These are phyloP conservation scores for Mus caroli DNA, from an alignment of 2,797 vertebrate species.

Conservation along the genomic window DNA sequence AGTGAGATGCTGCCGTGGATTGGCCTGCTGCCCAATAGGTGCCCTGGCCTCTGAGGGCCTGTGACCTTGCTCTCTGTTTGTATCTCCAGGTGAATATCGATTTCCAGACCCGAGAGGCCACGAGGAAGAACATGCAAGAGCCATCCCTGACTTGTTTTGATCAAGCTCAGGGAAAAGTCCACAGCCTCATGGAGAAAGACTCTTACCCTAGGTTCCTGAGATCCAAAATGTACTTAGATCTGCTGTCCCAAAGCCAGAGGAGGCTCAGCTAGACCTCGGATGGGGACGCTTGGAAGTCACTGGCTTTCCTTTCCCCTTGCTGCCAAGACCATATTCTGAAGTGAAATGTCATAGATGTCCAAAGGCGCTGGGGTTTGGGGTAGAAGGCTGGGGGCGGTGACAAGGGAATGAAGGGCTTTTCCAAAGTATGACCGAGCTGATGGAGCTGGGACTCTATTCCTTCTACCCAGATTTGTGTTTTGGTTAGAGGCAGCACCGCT, in stretches of 20 bases:
- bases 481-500: constrained; percentile 74
- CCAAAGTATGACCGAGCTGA: constrained; percentile 63
- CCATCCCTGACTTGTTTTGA: constrained; percentile 95
- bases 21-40: not conserved
- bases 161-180: constrained; percentile 95
- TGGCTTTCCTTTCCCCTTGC: constrained; percentile 80
- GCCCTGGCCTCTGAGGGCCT: not conserved
- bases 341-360: constrained; percentile 84
- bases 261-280: constrained; percentile 92
- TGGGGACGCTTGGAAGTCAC: constrained; percentile 73
- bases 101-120: constrained; percentile 96
- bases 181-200: constrained; percentile 99
- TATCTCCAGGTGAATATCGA: constrained; percentile 96
- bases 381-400: constrained; percentile 54
- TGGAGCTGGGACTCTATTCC: constrained; percentile 62
- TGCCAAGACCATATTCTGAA: constrained; percentile 85
- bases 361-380: constrained; percentile 46
- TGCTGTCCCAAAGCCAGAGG: constrained; percentile 95
- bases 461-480: constrained; percentile 62
- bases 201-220: constrained; percentile 98
- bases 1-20: not conserved
- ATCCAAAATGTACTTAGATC: constrained; percentile 98
- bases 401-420: constrained; percentile 68
- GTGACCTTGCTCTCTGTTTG: constrained; percentile 76
- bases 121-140: constrained; percentile 94